phyloP scores from a whole-genome alignment of 2,888 invertebrate species.

The Caenorhabditis parvicauda region DNA sequence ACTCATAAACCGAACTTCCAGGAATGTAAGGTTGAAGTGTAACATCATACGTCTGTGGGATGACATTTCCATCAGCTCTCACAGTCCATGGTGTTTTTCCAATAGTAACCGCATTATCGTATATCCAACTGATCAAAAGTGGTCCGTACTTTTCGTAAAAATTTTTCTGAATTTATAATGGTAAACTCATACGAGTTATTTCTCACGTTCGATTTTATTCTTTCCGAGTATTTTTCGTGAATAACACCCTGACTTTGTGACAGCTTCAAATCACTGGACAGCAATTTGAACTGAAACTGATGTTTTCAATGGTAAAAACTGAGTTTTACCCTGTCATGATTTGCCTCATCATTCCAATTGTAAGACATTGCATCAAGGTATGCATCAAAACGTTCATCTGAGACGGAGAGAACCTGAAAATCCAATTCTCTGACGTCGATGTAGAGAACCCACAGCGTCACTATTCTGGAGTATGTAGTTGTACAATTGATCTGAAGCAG shows the following conservation, averaged over 20 bases:
- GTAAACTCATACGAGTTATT: too few species aligned
- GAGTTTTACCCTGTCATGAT: slow-evolving; percentile 1
- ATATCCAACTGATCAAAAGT: slow-evolving; percentile 20
- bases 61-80: slow-evolving; percentile 10
- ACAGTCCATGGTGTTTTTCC: slow-evolving; percentile 30
- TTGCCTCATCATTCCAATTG: slow-evolving; percentile 14
- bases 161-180: too few species aligned
- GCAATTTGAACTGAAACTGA: too few species aligned
- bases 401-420: slow-evolving; percentile 9
- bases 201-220: slow-evolving; percentile 5
- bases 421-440: background rate
- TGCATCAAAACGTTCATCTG: slow-evolving; percentile 9
- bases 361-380: slow-evolving; percentile 32
- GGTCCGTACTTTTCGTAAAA: slow-evolving; percentile 1
- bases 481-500: slow-evolving; percentile 16
- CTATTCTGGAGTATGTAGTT: slow-evolving; percentile 9
- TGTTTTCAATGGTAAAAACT: too few species aligned
- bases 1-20: slow-evolving; percentile 5
- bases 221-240: slow-evolving; percentile 7
- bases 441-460: background rate
- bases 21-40: slow-evolving; percentile 23
- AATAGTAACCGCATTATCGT: slow-evolving; percentile 27
- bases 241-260: slow-evolving; percentile 7
- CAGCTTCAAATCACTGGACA: too few species aligned
- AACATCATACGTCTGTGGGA: slow-evolving; percentile 8